Conservation (phyloP, 2,888 invertebrate genomes). For the Keiferia lycopersicella region DNA sequence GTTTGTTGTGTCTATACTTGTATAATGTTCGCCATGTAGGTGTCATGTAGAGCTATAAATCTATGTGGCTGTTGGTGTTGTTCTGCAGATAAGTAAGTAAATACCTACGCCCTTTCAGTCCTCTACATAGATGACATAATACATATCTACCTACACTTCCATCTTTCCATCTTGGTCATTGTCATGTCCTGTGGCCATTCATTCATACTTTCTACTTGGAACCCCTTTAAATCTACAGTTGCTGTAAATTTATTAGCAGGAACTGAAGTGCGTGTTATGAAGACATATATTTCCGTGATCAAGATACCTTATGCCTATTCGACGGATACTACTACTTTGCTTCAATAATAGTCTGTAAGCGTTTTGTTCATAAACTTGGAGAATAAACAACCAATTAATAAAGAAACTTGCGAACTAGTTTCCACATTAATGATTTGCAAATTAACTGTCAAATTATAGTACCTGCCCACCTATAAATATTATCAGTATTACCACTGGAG, state of each 20-base stretch:
- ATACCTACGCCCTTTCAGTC: neutral
- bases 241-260: neutral
- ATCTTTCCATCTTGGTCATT: neutral
- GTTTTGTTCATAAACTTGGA: neutral
- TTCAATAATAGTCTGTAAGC: neutral
- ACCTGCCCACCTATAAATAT: neutral
- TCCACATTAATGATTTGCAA: conserved; percentile 3
- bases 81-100: conserved; percentile 15
- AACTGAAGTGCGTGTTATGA: conserved; percentile 19
- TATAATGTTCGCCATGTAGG: conserved; percentile 16
- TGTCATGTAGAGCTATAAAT: conserved; percentile 26
- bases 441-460: conserved; percentile 10
- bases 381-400: conserved; percentile 10
- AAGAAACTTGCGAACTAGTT: conserved; percentile 9
- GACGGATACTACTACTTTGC: neutral
- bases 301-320: neutral
- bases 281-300: conserved; percentile 7
- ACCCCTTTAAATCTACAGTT: neutral
- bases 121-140: neutral
- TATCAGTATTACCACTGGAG: neutral
- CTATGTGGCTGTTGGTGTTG: conserved; percentile 11
- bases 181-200: too few species aligned
- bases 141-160: neutral
- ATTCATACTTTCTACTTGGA: neutral
- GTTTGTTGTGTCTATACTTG: conserved; percentile 48